Evolutionary conservation across 2,797 vertebrate genomes (phyloP).

Genomic region (Chrosomus eos): DNA sequence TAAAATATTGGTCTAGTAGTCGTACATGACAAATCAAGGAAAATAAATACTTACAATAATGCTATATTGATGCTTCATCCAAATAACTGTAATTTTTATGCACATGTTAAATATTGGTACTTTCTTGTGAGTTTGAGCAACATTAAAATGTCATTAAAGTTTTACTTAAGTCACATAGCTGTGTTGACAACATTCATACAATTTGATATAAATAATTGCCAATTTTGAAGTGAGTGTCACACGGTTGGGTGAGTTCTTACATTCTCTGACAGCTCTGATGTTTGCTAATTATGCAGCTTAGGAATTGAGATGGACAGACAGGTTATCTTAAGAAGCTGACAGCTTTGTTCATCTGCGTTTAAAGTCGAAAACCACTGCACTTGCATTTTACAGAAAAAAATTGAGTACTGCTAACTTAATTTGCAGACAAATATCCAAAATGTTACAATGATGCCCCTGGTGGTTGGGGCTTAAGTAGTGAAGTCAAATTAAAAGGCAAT

Average conservation of each 20-base stretch:
- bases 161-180: not conserved
- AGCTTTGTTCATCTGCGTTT: not conserved
- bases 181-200: conserved; percentile 8
- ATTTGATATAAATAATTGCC: conserved; percentile 23
- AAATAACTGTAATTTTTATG: not conserved
- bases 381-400: not conserved
- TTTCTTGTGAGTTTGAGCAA: not conserved
- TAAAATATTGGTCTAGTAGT: not conserved
- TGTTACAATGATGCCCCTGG: not conserved
- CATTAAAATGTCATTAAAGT: not conserved
- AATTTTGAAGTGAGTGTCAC: not conserved
- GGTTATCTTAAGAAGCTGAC: conserved; percentile 15
- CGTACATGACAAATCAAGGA: not conserved
- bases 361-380: not conserved
- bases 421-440: not conserved
- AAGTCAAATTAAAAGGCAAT: not conserved
- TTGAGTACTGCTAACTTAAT: not conserved
- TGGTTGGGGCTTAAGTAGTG: not conserved
- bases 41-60: not conserved
- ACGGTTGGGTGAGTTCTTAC: not conserved
- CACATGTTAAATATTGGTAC: not conserved
- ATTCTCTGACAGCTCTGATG: conserved; percentile 16
- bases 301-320: conserved; percentile 4
- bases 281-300: conserved; percentile 17
- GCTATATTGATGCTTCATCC: not conserved